phyloP scores from a whole-genome alignment of 2,888 invertebrate species.

The Philereme vetulata region DNA sequence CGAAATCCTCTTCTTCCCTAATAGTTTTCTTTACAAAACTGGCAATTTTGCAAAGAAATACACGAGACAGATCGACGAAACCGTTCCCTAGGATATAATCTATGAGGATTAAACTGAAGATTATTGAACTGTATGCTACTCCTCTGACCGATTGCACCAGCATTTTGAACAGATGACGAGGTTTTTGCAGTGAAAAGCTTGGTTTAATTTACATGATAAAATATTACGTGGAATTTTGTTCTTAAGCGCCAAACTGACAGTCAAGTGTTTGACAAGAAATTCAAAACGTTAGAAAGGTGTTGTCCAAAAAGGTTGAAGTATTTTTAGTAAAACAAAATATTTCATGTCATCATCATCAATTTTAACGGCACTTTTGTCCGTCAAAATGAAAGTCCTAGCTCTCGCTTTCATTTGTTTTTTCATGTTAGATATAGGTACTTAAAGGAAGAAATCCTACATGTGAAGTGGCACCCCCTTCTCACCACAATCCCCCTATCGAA shows the following conservation, averaged over 20 bases:
- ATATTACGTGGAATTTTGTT: conserved; percentile 14
- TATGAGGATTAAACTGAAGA: conserved; percentile 56
- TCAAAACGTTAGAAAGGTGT: no score
- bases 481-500: no score
- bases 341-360: no score
- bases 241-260: not conserved
- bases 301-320: no score
- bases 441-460: no score
- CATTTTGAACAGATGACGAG: conserved; percentile 45
- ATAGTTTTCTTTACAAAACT: conserved; percentile 57
- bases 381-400: no score
- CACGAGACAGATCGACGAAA: conserved; percentile 54
- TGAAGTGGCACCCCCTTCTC: no score
- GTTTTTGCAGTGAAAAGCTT: not conserved
- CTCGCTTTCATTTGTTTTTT: no score
- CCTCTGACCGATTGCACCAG: conserved; percentile 41
- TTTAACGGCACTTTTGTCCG: no score
- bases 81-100: conserved; percentile 67
- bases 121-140: conserved; percentile 46
- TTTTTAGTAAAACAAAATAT: no score
- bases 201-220: conserved; percentile 3
- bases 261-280: not conserved
- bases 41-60: conserved; percentile 50
- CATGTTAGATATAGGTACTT: no score
- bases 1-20: conserved; percentile 51